phyloP scores from a whole-genome alignment of 92 coral and sea anemone species.

The Porites divaricata region DNA sequence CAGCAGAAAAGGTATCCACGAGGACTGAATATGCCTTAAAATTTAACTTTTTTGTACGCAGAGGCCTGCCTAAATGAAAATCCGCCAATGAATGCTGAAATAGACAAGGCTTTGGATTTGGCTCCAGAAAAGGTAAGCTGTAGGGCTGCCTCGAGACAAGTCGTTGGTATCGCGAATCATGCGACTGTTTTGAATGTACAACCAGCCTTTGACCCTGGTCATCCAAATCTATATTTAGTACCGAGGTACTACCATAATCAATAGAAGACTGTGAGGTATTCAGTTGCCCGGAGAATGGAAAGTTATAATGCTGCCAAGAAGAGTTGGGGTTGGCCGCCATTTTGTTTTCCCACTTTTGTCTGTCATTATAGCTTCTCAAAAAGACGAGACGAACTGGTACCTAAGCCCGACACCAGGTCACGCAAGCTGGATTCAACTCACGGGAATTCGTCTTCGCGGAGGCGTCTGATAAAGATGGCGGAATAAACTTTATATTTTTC shows the following conservation, averaged over 20 bases:
- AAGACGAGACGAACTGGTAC: conserved; percentile 22
- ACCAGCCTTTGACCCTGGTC: conserved; percentile 36
- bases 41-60: not conserved
- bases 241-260: conserved; percentile 88
- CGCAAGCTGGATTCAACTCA: conserved; percentile 41
- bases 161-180: conserved; percentile 27
- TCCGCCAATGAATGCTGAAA: conserved; percentile 31
- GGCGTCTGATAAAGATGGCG: conserved; percentile 54
- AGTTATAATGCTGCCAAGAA: conserved; percentile 74
- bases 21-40: conserved; percentile 19
- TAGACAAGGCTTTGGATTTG: conserved; percentile 43
- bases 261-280: conserved; percentile 65
- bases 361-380: too few relatives aligned
- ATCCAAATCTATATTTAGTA: conserved; percentile 59
- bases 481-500: conserved; percentile 19
- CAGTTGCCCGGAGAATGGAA: conserved; percentile 75
- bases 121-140: conserved; percentile 73
- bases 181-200: conserved; percentile 55
- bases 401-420: conserved; percentile 47
- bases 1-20: conserved; percentile 54
- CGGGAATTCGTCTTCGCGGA: conserved; percentile 27
- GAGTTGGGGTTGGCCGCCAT: conserved; percentile 9
- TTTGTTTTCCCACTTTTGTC: not conserved
- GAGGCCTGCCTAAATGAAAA: not conserved
- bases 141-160: conserved; percentile 62